Percentiles rank a stretch among this genome's conserved stretches.
These are phyloP conservation scores for Dermatemys mawii DNA, from an alignment of 2,113 vertebrate species.

Conservation along the genomic window DNA sequence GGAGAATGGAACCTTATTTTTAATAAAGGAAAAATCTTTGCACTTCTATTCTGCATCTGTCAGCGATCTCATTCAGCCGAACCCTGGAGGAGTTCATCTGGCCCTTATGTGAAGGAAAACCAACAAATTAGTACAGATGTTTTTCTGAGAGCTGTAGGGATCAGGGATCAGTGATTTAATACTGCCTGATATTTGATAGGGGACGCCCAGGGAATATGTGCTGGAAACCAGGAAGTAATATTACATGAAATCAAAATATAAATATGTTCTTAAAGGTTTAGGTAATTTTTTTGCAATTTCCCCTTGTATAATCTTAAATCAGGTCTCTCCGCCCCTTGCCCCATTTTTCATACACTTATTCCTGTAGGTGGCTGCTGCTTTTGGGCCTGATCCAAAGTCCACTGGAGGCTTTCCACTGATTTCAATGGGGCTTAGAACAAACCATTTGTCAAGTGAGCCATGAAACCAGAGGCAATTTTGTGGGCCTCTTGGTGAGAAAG, in stretches of 20 bases:
- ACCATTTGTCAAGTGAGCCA: not conserved
- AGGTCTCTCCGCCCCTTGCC: slow-evolving; percentile 19
- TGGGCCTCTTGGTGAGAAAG: not conserved
- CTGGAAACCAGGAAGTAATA: slow-evolving; percentile 76
- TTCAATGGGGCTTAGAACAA: not conserved
- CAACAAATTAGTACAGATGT: slow-evolving; percentile 76
- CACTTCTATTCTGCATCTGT: slow-evolving; percentile 65
- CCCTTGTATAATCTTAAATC: slow-evolving; percentile 60
- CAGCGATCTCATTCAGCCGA: slow-evolving; percentile 64
- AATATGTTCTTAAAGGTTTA: slow-evolving; percentile 78
- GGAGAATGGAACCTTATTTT: slow-evolving; percentile 34
- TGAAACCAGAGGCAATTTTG: not conserved
- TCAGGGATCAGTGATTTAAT: slow-evolving; percentile 72
- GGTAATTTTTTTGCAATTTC: slow-evolving; percentile 71
- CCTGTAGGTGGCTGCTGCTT: not conserved
- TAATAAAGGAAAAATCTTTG: slow-evolving; percentile 63
- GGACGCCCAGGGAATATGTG: slow-evolving; percentile 59
- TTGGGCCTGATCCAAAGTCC: not conserved
- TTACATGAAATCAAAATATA: slow-evolving; percentile 76
- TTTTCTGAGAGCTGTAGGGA: slow-evolving; percentile 71
- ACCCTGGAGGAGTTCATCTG: slow-evolving; percentile 69
- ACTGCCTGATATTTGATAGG: slow-evolving; percentile 75
- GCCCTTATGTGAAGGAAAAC: slow-evolving; percentile 69
- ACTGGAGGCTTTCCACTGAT: fast-evolving
- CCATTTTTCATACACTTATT: slow-evolving; percentile 51